These are phyloP conservation scores for Sphaeridia pumilis DNA, from an alignment of 2,888 invertebrate genomes.

Conservation along the genomic window DNA sequence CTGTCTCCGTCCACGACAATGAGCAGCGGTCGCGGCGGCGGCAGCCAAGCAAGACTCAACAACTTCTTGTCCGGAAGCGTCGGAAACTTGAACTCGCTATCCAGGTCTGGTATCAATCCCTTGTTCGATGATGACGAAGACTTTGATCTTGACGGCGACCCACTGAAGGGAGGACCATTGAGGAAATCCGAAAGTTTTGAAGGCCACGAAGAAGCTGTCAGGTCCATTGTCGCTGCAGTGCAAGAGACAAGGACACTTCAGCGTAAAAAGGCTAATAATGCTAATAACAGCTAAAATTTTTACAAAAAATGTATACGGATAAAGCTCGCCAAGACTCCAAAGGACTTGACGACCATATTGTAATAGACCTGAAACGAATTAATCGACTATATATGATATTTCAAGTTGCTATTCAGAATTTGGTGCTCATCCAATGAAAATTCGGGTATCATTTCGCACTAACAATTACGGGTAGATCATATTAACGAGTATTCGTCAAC, in stretches of 20 bases:
- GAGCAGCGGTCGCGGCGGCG: too few relatives aligned
- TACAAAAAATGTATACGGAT: too few relatives aligned
- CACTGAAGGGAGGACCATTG: conserved; percentile 23
- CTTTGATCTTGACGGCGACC: conserved; percentile 20
- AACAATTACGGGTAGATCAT: too few relatives aligned
- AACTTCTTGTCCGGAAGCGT: conserved; percentile 32
- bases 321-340: too few relatives aligned
- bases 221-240: conserved; percentile 54
- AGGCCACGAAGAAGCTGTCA: conserved; percentile 56
- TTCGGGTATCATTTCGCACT: too few relatives aligned
- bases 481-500: too few relatives aligned
- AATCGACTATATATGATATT: too few relatives aligned
- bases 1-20: not conserved
- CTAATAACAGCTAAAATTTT: not conserved
- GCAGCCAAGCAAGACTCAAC: not conserved
- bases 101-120: conserved; percentile 21
- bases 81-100: conserved; percentile 21
- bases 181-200: conserved; percentile 55
- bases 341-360: too few relatives aligned
- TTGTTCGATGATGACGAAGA: conserved; percentile 37
- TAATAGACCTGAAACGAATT: too few relatives aligned
- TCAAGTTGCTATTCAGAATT: too few relatives aligned
- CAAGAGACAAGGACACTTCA: conserved; percentile 49
- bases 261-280: conserved; percentile 38
- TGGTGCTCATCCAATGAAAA: too few relatives aligned